Evolutionary conservation across 2,888 invertebrate species (phyloP), one percentile per base, ranked within the genome.

Genomic region (Troides helena): DNA sequence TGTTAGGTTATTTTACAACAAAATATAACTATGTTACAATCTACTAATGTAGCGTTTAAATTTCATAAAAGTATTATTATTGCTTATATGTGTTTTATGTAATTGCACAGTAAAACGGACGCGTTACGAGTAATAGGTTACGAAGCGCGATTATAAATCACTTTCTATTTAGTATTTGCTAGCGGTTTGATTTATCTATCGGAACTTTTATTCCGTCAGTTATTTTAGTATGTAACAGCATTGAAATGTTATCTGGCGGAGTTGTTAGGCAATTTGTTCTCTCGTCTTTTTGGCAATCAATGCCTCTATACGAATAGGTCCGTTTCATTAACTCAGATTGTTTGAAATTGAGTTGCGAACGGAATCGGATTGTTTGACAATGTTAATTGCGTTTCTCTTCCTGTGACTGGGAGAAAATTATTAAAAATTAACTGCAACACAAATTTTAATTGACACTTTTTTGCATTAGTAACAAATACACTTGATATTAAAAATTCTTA

Each of bases 321-420:
- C 53, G 70, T 62, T 70, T 66, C 66, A 70, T 66, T 70, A 66
- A 59, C 66, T 58, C 59, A 46, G 66, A 70, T 70, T 70, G 66
- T 70, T 70, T 62, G 62, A 62, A 70, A 70, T 70, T 62, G 39
- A 62, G 70, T 66, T 66, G 58, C 30, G 59, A 62, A 21, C 46
- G n/a, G 50, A 62, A 66, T 63, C 58, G 50, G 62, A 66, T 66
- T 70, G 50, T 66, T 62, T 59, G 62, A 63, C 57, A 66, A 62
- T 66, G 50, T 66, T 63, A 62, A 70, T 70, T 62, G 66, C 50
- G 50, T 69, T 50, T 58, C 46, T 43, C n/a, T 5, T 21, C 53
- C 18, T 2, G 53, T n/a, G 39, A 50, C 17, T 17, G 57, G 10
- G 21, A 21, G 7, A 56, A 21, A 18, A 56, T 18, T 56, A 56